Conservation (phyloP, 2,797 vertebrate species). For the Lacerta agilis region DNA sequence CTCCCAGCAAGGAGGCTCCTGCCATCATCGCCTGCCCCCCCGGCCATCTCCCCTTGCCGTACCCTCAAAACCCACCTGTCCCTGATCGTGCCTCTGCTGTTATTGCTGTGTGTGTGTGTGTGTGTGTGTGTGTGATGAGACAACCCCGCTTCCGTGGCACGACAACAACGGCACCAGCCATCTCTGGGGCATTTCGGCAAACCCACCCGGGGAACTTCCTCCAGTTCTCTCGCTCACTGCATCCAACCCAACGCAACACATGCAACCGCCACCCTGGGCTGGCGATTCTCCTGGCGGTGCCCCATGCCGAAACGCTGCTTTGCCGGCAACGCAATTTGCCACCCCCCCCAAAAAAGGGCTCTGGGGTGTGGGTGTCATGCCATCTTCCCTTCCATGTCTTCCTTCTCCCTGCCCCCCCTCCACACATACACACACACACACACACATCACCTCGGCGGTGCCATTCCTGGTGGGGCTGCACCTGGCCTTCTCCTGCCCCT, state of each 20-base stretch:
- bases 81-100: too few relatives aligned
- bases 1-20: too few relatives aligned
- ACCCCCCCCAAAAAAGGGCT: background rate
- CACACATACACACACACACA: background rate
- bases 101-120: background rate
- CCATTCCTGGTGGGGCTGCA: slow-evolving; percentile 67
- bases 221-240: too few relatives aligned
- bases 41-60: background rate
- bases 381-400: fast-evolving
- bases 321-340: background rate
- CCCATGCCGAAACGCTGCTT: fast-evolving
- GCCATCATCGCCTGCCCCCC: too few relatives aligned
- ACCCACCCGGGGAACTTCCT: too few relatives aligned
- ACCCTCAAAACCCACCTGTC: background rate
- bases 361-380: too few relatives aligned
- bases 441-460: slow-evolving; percentile 81
- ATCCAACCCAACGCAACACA: too few relatives aligned
- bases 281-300: fast-evolving
- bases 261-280: background rate
- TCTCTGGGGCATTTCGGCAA: background rate
- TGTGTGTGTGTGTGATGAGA: too few relatives aligned
- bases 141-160: background rate
- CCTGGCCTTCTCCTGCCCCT: slow-evolving; percentile 72
- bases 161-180: background rate
- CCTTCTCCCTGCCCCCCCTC: background rate